Evolutionary conservation across 2,113 vertebrate species (phyloP).

Genomic region (Mormoops blainvillei): DNA sequence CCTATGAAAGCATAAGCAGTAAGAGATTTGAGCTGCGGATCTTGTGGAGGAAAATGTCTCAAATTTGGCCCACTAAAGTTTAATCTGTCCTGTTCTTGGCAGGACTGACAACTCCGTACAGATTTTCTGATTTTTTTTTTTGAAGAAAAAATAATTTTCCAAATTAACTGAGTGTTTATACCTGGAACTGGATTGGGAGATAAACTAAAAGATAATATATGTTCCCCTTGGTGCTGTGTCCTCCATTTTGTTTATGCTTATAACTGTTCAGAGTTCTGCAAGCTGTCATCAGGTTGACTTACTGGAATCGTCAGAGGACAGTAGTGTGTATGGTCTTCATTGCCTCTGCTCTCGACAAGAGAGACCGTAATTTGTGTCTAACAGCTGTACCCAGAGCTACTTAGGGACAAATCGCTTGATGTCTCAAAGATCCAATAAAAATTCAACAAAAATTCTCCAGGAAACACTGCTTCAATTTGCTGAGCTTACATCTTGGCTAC

Average conservation of each 20-base stretch:
- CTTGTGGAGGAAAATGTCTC: background rate
- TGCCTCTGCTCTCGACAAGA: background rate
- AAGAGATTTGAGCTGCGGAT: background rate
- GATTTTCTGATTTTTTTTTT: background rate
- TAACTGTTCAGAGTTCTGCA: background rate
- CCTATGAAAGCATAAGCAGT: background rate
- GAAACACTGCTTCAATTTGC: background rate
- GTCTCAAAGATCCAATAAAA: background rate
- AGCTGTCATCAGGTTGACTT: background rate
- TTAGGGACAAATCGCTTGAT: background rate
- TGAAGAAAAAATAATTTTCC: slow-evolving; percentile 4
- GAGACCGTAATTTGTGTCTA: background rate
- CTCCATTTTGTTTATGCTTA: background rate
- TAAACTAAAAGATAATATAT: background rate
- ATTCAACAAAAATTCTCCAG: background rate
- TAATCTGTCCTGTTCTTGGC: background rate
- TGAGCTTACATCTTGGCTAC: background rate
- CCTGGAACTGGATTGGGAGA: background rate
- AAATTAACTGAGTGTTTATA: background rate
- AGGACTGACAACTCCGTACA: background rate
- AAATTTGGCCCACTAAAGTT: background rate
- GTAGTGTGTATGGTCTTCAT: background rate
- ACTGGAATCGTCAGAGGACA: background rate
- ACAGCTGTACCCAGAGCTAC: background rate
- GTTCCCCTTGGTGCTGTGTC: background rate